Evolutionary conservation across 2,113 vertebrate genomes (phyloP).

Genomic region (Struthidea cinerea): DNA sequence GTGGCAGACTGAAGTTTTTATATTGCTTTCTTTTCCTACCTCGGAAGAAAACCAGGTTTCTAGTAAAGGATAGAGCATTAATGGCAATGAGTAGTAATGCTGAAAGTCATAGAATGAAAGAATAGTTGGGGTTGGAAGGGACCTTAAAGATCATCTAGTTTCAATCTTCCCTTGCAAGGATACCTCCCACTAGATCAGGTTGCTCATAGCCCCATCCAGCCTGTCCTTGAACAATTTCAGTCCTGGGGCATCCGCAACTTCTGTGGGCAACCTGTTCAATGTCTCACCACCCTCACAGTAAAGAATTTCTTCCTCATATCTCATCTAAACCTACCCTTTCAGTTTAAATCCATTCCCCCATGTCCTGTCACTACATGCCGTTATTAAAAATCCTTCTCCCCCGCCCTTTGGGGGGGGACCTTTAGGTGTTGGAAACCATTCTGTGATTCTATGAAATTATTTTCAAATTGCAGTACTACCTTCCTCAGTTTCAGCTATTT

Average conservation of each 20-base stretch:
- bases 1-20: not conserved
- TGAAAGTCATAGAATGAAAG: not conserved
- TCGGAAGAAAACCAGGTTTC: not conserved
- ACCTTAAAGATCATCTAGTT: not conserved
- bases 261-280: not conserved
- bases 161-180: not conserved
- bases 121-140: not conserved
- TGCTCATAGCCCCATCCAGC: not conserved
- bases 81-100: not conserved
- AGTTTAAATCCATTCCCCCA: not conserved
- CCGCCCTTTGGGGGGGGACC: fast-evolving
- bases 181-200: not conserved
- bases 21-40: not conserved
- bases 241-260: not conserved
- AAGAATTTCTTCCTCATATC: not conserved
- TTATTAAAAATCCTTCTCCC: not conserved
- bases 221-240: not conserved
- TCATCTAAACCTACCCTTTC: not conserved
- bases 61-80: not conserved
- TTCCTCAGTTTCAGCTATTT: not conserved
- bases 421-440: not conserved
- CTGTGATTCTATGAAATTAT: not conserved
- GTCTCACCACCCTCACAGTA: not conserved
- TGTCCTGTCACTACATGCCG: not conserved
- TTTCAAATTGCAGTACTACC: not conserved